A percentile compares a stretch with the other conserved stretches of the same genome.
phyloP scores from a whole-genome alignment of 2,113 vertebrate genomes.

The Xiphophorus hellerii region DNA sequence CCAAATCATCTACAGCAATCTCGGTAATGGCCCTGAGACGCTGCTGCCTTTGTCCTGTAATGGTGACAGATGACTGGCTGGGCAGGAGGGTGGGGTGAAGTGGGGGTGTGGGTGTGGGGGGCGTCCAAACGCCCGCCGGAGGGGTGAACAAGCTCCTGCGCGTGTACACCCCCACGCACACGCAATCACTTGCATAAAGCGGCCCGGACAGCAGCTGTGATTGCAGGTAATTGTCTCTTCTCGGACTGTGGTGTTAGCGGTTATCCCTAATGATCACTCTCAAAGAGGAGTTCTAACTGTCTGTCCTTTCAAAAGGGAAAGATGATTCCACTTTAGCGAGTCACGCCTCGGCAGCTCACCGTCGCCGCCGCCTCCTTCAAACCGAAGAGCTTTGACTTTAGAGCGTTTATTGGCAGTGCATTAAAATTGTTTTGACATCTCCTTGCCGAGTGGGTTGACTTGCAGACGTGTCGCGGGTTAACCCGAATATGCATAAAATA shows the following conservation, averaged over 20 bases:
- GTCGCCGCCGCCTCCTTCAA: slow-evolving; percentile 31
- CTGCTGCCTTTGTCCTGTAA: slow-evolving; percentile 81
- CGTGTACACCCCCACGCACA: slow-evolving; percentile 1
- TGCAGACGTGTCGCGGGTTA: slow-evolving; percentile 17
- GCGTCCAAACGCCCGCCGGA: slow-evolving; percentile 60
- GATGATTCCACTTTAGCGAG: slow-evolving; percentile 75
- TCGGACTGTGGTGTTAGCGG: slow-evolving; percentile 74
- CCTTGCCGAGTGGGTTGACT: slow-evolving; percentile 11
- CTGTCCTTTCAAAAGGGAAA: slow-evolving; percentile 68
- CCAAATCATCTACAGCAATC: slow-evolving; percentile 86
- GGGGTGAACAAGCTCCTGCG: slow-evolving; percentile 40
- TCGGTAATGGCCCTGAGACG: slow-evolving; percentile 84
- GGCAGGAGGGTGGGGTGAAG: slow-evolving; percentile 64
- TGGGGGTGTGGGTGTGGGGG: slow-evolving; percentile 9
- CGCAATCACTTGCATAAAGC: slow-evolving; percentile 78
- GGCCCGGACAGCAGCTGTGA: slow-evolving; percentile 63
- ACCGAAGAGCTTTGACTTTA: slow-evolving; percentile 41
- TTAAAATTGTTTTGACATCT: slow-evolving; percentile 40
- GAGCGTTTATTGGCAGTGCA: slow-evolving; percentile 37
- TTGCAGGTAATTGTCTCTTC: slow-evolving; percentile 81
- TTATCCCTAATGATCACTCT: slow-evolving; percentile 76
- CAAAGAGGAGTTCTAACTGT: slow-evolving; percentile 69
- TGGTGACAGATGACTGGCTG: slow-evolving; percentile 82
- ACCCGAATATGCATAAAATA: slow-evolving; percentile 14
- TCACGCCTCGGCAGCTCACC: slow-evolving; percentile 44